phyloP scores from a whole-genome alignment of 1,140 invertebrate species.

The Pectinophora gossypiella region DNA sequence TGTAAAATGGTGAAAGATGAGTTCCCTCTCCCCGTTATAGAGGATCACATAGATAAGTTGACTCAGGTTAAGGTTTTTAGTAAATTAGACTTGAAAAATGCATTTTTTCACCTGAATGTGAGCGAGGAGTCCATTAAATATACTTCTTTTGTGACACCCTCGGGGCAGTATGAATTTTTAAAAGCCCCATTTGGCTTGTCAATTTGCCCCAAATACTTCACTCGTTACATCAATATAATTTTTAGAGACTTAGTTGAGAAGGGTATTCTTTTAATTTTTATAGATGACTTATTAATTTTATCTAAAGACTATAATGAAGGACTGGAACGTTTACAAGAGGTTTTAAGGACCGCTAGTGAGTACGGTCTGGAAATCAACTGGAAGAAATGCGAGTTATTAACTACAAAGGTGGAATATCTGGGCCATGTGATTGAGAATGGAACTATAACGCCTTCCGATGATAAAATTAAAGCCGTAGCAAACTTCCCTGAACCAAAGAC shows the following conservation, averaged over 20 bases:
- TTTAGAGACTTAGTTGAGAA: no score
- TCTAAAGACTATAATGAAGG: no score
- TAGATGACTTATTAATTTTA: no score
- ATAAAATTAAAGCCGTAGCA: conserved; percentile 18
- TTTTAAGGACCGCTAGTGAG: conserved; percentile 12
- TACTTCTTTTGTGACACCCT: conserved; percentile 27
- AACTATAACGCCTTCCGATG: conserved; percentile 16
- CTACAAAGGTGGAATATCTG: no score
- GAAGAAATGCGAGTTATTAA: conserved; percentile 20
- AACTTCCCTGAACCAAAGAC: conserved; percentile 20
- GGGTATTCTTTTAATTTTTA: no score
- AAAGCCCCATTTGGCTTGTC: conserved; percentile 25
- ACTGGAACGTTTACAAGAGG: conserved; percentile 20
- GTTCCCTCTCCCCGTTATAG: conserved; percentile 69
- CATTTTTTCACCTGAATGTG: conserved; percentile 67
- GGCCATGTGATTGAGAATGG: conserved; percentile 25
- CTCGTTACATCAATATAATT: no score
- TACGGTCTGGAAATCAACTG: conserved; percentile 19
- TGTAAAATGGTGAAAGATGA: conserved; percentile 48
- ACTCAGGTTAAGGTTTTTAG: conserved; percentile 21
- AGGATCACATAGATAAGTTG: conserved; percentile 57
- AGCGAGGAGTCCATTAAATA: conserved; percentile 34
- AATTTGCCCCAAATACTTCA: no score
- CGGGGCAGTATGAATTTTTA: conserved; percentile 31
- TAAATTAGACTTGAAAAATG: conserved; percentile 46